Conservation (phyloP, 2,888 invertebrate species). For the Griposia aprilina region DNA sequence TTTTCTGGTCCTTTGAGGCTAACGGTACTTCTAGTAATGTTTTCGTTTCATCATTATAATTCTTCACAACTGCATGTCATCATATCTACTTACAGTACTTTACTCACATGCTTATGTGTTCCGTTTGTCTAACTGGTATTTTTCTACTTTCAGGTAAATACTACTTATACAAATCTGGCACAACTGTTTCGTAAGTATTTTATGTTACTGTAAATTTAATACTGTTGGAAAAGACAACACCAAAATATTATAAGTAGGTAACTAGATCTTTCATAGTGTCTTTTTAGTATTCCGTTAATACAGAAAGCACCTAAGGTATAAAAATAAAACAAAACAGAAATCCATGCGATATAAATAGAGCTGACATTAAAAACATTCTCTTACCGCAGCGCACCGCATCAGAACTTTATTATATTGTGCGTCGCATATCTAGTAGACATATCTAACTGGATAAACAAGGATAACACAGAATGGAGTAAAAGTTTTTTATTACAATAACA, state of each 20-base stretch:
- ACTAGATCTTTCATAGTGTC: neutral
- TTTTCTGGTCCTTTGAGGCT: neutral
- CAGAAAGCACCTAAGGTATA: neutral
- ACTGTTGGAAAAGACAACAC: neutral
- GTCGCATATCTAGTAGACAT: slow-evolving; percentile 51
- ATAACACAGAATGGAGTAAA: slow-evolving; percentile 69
- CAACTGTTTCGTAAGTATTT: slow-evolving; percentile 39
- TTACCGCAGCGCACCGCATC: slow-evolving; percentile 35
- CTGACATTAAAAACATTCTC: slow-evolving; percentile 30
- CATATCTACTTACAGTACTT: neutral
- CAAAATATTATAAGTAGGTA: neutral
- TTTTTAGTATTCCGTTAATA: slow-evolving; percentile 12
- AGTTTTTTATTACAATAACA: slow-evolving; percentile 81
- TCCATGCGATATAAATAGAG: slow-evolving; percentile 21
- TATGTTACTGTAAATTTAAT: slow-evolving; percentile 31
- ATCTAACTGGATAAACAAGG: slow-evolving; percentile 65
- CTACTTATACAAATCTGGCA: slow-evolving; percentile 15
- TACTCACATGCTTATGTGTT: slow-evolving; percentile 1
- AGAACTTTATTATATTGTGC: slow-evolving; percentile 49
- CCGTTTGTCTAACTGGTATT: slow-evolving; percentile 42
- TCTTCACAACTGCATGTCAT: slow-evolving; percentile 37
- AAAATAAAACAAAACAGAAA: slow-evolving; percentile 9
- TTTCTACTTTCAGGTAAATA: slow-evolving; percentile 50
- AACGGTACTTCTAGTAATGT: slow-evolving; percentile 15
- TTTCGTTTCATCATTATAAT: slow-evolving; percentile 35